Evolutionary conservation across 2,888 invertebrate species (phyloP), one percentile per base, ranked within the genome.

Genomic region (Smittia sp.): DNA sequence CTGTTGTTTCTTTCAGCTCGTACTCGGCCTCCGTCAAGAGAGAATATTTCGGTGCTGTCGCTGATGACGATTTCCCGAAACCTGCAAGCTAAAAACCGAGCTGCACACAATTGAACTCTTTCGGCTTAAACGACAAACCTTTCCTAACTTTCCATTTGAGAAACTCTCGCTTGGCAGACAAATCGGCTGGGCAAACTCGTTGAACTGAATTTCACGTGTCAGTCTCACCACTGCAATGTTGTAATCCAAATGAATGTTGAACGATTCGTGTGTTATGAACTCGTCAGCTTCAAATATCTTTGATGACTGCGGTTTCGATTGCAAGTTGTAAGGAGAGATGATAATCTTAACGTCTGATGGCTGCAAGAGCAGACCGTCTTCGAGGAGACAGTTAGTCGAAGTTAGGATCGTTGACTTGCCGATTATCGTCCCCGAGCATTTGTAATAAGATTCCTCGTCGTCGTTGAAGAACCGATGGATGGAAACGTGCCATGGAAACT

Each of bases 341-440:
- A n/a, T n/a, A n/a, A n/a, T n/a, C n/a, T n/a, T n/a, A n/a, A n/a
- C n/a, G n/a, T n/a, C n/a, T n/a, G n/a, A n/a, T 7, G 25, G 11
- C 27, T 25, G 6, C 4, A 72, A 54, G 15, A 24, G 25, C 4
- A 32, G 13, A 9, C 54, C 54, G 32, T 58, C 20, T n/a, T 72
- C 72, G 6, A 72, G 38, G 1, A 72, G 18, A 38, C 72, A 72
- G n/a, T 72, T 72, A 1, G 39, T 22, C 39, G 72, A 72, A 6
- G 72, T 62, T 11, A 72, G 1, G 11, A 72, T 62, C 7, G 32
- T n/a, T 38, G 13, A 4, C 13, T 13, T 58, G 2, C 20, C 22
- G 1, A 72, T 39, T 24, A 72, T 72, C 15, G 72, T 22, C 1
- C 58, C 72, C 9, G 38, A 11, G 22, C 72, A 72, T 39, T 72